Base-by-base conservation (phyloP, 2,888 invertebrate genomes). In the Sminthurides aquaticus region DNA sequence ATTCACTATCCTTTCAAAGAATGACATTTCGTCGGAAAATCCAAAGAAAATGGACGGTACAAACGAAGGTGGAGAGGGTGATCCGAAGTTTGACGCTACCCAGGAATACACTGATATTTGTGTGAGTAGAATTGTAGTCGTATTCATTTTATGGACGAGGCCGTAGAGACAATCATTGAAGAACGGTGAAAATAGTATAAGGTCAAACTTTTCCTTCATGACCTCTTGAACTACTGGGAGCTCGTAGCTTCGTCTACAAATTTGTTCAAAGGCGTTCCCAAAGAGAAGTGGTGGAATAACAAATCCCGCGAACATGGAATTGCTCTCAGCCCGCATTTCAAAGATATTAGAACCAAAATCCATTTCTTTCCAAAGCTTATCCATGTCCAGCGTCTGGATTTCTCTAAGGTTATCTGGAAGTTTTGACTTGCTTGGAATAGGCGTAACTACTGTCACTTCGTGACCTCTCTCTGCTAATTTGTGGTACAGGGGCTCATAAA, bases 401-500 rank as follows among this genome's bases (percentile, higher is more conserved):
- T 71, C 76, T 43, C 74, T 74, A 49, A 75, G 74, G 56, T 76
- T 76, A 15, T 80, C 82, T 0, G 77, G 70, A 1, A 80, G 77
- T 2, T 78, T 77, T 18, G 78, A 76, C 0, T 76, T 74, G 58
- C 80, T 79, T 59, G 73, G 78, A 64, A 78, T 71, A 1, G 79
- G 79, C 3, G 81, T 79, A 22, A 83, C 80, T 1, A 82, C 80
- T 1, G 82, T 82, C 0, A 83, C 81, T 72, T 83, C 81, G 69
- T 83, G 83, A 0, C 83, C 83, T 60, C 81, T 78, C n/a, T 76
- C 75, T 2, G 82, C 82, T 54, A 83, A 75, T 67, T 81, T 82
- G 54, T 81, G 71, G 2, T 82, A 80, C 26, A 83, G 78, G 0
- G 80, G 79, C 68, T 79, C 79, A 49, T 82, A 76, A 75, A 80